Conservation (phyloP, 2,888 invertebrate species). For the Pasiphila rectangulata region DNA sequence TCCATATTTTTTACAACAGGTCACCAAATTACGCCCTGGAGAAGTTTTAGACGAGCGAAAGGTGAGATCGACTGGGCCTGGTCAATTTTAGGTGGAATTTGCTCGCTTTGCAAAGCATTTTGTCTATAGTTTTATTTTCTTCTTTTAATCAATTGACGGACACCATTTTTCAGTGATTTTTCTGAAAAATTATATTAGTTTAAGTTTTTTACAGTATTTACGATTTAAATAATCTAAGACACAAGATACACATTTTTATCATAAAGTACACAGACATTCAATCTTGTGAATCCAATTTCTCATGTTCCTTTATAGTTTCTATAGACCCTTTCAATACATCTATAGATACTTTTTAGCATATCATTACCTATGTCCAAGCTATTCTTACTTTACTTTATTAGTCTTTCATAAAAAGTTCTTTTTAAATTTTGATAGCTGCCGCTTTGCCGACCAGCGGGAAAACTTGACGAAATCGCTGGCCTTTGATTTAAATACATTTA, state of each 20-base stretch:
- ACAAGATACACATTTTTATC: constrained; percentile 5
- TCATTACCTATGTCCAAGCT: constrained; percentile 31
- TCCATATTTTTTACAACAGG: constrained; percentile 82
- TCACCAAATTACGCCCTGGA: constrained; percentile 95
- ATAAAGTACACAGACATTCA: constrained; percentile 6
- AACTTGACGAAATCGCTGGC: constrained; percentile 54
- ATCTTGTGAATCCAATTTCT: neutral
- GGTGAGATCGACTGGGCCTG: constrained; percentile 86
- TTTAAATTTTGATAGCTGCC: constrained; percentile 50
- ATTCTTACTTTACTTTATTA: constrained; percentile 37
- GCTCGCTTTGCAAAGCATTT: constrained; percentile 79
- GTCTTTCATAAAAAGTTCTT: constrained; percentile 47
- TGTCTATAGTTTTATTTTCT: constrained; percentile 56
- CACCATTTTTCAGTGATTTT: constrained; percentile 27
- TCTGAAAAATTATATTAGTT: neutral
- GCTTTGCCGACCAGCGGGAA: constrained; percentile 71
- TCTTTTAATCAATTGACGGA: constrained; percentile 48
- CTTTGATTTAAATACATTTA: constrained; percentile 47
- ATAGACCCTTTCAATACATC: constrained; percentile 23
- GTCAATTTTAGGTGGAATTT: constrained; percentile 76
- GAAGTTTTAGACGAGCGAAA: constrained; percentile 96
- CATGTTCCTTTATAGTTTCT: constrained; percentile 10
- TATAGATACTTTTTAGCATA: constrained; percentile 24
- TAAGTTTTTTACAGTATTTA: neutral
- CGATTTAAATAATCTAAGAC: constrained; percentile 1